Evolutionary conservation across 2,113 vertebrate genomes (phyloP).

Genomic region (Elephas maximus): DNA sequence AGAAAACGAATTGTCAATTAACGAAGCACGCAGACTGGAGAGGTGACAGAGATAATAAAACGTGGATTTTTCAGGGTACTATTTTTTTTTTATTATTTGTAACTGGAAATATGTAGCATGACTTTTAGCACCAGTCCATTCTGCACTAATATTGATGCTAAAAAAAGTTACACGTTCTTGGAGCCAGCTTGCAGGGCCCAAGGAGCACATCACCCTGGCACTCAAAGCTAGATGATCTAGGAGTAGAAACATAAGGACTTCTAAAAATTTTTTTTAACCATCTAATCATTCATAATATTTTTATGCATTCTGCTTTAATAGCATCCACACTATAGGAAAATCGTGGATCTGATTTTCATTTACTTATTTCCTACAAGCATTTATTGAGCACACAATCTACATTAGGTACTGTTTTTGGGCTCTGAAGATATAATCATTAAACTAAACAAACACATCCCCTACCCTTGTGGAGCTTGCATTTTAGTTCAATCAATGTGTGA

Average conservation of each 20-base stretch:
- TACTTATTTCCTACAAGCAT: background rate
- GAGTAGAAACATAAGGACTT: background rate
- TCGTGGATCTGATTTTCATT: background rate
- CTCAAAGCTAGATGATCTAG: background rate
- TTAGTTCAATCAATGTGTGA: background rate
- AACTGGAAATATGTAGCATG: slow-evolving; percentile 29
- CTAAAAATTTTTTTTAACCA: background rate
- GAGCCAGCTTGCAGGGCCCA: background rate
- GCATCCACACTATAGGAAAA: background rate
- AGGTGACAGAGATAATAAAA: slow-evolving; percentile 38
- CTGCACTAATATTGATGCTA: background rate
- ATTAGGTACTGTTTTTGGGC: background rate
- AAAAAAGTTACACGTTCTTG: background rate
- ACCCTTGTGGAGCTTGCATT: slow-evolving; percentile 32
- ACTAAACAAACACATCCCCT: background rate
- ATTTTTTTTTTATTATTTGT: background rate
- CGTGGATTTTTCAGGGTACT: background rate
- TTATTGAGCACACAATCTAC: background rate
- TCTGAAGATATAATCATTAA: background rate
- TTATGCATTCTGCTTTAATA: background rate
- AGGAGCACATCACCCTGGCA: background rate
- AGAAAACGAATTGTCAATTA: slow-evolving; percentile 69
- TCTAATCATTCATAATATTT: background rate
- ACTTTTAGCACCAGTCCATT: background rate
- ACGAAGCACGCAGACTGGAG: slow-evolving; percentile 15